phyloP scores from a whole-genome alignment of 2,113 vertebrate genomes.

The Rhinolophus sinicus region DNA sequence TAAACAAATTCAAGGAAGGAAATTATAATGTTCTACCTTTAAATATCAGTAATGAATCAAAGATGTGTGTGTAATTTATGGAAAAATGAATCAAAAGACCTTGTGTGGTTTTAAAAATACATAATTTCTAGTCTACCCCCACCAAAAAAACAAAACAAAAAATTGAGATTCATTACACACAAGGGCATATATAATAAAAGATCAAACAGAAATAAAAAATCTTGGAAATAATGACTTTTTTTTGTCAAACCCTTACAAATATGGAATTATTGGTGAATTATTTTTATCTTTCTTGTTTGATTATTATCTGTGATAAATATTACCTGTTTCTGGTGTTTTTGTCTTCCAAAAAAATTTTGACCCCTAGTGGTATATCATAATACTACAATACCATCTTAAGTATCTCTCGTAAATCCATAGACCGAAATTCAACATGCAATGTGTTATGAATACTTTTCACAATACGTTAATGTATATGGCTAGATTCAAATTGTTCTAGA shows the following conservation, averaged over 20 bases:
- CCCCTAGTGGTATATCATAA: neutral
- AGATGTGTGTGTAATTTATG: neutral
- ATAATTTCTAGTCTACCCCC: neutral
- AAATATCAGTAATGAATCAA: neutral
- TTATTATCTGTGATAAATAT: neutral
- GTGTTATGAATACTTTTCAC: neutral
- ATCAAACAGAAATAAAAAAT: neutral
- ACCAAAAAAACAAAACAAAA: neutral
- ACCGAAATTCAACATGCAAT: neutral
- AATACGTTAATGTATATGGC: neutral
- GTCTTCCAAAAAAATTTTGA: neutral
- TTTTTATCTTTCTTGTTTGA: neutral
- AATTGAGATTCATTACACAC: neutral
- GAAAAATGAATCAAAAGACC: neutral
- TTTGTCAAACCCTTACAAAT: neutral
- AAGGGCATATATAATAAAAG: neutral
- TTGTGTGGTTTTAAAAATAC: neutral
- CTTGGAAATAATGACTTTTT: neutral
- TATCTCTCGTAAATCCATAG: neutral
- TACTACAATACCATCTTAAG: neutral
- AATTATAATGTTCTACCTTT: neutral
- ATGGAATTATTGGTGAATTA: neutral
- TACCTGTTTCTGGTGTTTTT: neutral
- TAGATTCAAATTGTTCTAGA: neutral
- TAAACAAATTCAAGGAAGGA: neutral